phyloP scores from a whole-genome alignment of 2,113 vertebrate species.

The Plotosus lineatus region DNA sequence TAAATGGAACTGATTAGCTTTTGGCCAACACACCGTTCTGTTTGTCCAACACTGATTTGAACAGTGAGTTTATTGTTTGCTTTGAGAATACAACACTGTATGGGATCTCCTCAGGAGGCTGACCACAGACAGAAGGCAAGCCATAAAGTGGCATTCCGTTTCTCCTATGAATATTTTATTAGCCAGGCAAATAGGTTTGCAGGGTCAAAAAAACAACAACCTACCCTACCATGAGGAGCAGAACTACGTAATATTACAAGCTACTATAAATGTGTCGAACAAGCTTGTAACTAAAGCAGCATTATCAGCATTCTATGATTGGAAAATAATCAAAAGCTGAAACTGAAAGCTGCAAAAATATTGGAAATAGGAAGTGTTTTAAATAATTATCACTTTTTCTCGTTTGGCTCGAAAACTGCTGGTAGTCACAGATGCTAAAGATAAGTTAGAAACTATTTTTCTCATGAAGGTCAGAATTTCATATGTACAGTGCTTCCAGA shows the following conservation, averaged over 20 bases:
- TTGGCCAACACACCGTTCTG: slow-evolving; percentile 1
- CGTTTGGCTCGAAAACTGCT: not conserved
- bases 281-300: slow-evolving; percentile 1
- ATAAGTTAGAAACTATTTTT: not conserved
- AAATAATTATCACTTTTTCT: not conserved
- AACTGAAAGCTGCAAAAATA: not conserved
- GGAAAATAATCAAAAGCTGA: no score
- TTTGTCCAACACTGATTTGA: slow-evolving; percentile 44
- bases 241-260: slow-evolving; percentile 50
- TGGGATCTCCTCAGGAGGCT: slow-evolving; percentile 65
- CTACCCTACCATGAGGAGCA: slow-evolving; percentile 29
- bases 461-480: not conserved
- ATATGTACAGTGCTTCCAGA: not conserved
- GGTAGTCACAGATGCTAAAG: not conserved
- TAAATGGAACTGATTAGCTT: slow-evolving; percentile 59
- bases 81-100: slow-evolving; percentile 66
- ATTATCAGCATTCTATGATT: not conserved
- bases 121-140: slow-evolving; percentile 61
- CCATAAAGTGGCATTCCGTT: slow-evolving; percentile 59
- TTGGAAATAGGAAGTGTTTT: not conserved
- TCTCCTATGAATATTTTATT: slow-evolving; percentile 65
- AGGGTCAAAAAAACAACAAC: slow-evolving; percentile 41
- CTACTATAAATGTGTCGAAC: slow-evolving; percentile 57
- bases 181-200: slow-evolving; percentile 55
- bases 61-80: slow-evolving; percentile 71